Percentiles rank a stretch among this genome's conserved stretches.
Evolutionary conservation across 1,140 invertebrate genomes (phyloP).

Genomic region (Mycetomoellerius zeteki): DNA sequence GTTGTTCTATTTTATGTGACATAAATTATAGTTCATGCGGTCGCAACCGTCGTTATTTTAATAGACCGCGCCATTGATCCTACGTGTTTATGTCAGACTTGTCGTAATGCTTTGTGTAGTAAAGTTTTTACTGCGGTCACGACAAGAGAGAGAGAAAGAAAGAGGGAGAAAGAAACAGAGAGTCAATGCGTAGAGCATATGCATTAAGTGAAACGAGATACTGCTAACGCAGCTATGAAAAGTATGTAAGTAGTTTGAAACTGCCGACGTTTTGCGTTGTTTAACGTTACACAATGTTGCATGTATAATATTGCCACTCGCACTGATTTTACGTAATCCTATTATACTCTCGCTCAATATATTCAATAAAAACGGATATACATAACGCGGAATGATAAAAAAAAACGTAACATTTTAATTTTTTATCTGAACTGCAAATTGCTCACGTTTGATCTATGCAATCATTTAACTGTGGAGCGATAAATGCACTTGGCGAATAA

Average conservation of each 20-base stretch:
- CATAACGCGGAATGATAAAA: not conserved
- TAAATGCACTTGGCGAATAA: not conserved
- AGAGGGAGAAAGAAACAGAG: not conserved
- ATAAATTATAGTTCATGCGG: constrained; percentile 39
- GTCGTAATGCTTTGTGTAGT: constrained; percentile 56
- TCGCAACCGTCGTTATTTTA: constrained; percentile 42
- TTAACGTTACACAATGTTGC: constrained; percentile 55
- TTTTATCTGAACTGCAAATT: not conserved
- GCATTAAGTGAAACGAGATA: constrained; percentile 54
- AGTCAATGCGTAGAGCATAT: constrained; percentile 1
- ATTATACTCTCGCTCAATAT: constrained; percentile 22
- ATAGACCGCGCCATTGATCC: constrained; percentile 50
- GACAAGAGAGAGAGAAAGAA: not conserved
- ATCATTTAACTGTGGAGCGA: not conserved
- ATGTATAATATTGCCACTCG: not conserved
- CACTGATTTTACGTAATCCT: constrained; percentile 50
- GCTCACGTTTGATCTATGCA: not conserved
- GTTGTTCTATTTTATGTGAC: constrained; percentile 40
- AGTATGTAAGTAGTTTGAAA: constrained; percentile 37
- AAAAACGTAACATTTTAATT: not conserved
- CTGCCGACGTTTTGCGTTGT: constrained; percentile 47
- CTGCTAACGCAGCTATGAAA: constrained; percentile 42
- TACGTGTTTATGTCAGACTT: constrained; percentile 45
- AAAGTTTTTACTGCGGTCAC: constrained; percentile 49
- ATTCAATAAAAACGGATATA: constrained; percentile 23